Base-by-base conservation (phyloP, 2,797 vertebrate genomes). In the Spinus pinus region DNA sequence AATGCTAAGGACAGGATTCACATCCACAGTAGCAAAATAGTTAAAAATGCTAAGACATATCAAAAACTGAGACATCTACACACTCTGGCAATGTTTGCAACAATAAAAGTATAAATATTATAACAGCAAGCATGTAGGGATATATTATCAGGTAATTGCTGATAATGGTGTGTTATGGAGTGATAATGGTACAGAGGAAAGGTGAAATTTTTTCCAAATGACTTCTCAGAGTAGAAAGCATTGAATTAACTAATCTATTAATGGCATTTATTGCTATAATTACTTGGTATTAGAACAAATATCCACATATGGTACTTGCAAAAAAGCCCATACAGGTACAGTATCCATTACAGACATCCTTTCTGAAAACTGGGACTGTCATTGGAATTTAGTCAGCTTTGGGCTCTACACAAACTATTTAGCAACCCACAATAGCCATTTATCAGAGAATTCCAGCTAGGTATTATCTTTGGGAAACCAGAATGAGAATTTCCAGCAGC, bases 141-240 rank as follows among this genome's bases (percentile, higher is more conserved):
- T 92, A 82, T 15, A 53, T 74, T 95, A 95, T 94, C 91, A 83
- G 58, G 80, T 65, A 54, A 79, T 90, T 94, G 65, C 61, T 94
- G 94, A 95, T 80, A 92, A 50, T 27, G 27, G 74, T 75, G 47
- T 67, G 77, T 74, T 91, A 53, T 13, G 19, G 56, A 90, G 51
- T 0, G 4, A 94, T 89, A 94, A 74, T 22, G 24, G 28, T 62
- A 62, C 3, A 67, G 86, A 93, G 71, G 27, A 96, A 95, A 93
- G 90, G 86, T 91, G 81, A 87, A 5, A 4, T 57, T 54, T 88
- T 84, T 92, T 67, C 50, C 39, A 39, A 90, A 75, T 53, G 12
- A 61, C 62, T 93, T 71, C 85, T 80, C 56, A 47, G 72, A 49
- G 20, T 28, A 78, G 51, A 87, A 87, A 80, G 14, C 46, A 71